Evolutionary conservation across 2,113 vertebrate species (phyloP).

Genomic region (Mustela nigripes): DNA sequence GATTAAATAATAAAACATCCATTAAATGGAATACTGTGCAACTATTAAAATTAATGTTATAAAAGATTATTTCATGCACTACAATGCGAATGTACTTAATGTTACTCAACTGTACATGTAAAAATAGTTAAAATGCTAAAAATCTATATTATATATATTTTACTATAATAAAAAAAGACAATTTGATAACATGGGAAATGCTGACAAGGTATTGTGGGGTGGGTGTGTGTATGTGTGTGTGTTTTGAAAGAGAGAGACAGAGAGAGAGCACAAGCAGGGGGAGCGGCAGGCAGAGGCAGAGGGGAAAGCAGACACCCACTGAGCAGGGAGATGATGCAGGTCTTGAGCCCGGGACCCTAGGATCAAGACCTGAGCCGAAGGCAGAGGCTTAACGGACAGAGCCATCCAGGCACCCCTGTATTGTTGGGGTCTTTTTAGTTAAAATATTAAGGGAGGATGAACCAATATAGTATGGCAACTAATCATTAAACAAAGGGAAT

Average conservation of each 20-base stretch:
- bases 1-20: background rate
- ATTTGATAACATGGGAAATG: background rate
- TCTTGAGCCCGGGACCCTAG: no score
- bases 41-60: background rate
- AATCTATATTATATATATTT: background rate
- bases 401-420: background rate
- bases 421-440: background rate
- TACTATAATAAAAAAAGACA: background rate
- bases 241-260: no score
- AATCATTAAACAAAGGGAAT: background rate
- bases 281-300: no score
- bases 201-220: background rate
- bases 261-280: background rate
- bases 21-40: conserved; percentile 22
- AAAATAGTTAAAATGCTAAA: background rate
- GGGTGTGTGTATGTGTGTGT: no score
- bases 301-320: no score
- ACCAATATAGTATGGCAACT: background rate
- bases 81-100: background rate
- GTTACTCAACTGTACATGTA: background rate
- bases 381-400: background rate
- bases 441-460: background rate
- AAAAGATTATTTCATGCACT: background rate
- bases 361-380: background rate
- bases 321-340: background rate